phyloP scores from a whole-genome alignment of 2,888 invertebrate species.

The Melangyna quadrimaculata region DNA sequence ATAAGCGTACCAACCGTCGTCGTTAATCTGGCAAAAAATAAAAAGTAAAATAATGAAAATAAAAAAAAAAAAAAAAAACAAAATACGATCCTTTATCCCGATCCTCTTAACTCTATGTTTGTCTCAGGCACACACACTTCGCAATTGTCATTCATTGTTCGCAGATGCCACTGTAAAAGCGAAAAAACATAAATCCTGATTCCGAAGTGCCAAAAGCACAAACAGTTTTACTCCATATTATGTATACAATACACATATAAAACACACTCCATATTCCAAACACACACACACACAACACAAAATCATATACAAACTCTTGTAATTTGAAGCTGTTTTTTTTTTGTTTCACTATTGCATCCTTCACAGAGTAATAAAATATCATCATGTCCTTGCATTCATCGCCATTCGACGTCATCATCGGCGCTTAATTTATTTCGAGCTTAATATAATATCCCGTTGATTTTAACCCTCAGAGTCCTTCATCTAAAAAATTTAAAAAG shows the following conservation, averaged over 20 bases:
- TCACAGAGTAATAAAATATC: slow-evolving; percentile 66
- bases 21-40: background rate
- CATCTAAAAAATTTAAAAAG: slow-evolving; percentile 18
- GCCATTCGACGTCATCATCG: slow-evolving; percentile 62
- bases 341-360: slow-evolving; percentile 26
- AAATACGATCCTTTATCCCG: slow-evolving; percentile 45
- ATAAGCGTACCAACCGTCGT: background rate
- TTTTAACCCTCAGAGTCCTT: slow-evolving; percentile 51
- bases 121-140: slow-evolving; percentile 38
- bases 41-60: background rate
- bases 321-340: slow-evolving; percentile 8
- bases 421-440: slow-evolving; percentile 64
- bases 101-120: slow-evolving; percentile 62
- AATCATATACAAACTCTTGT: background rate
- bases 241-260: background rate
- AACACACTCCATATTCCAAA: background rate
- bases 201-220: slow-evolving; percentile 70
- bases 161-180: slow-evolving; percentile 53
- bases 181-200: slow-evolving; percentile 69
- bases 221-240: slow-evolving; percentile 45
- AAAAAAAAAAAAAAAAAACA: background rate
- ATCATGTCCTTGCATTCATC: slow-evolving; percentile 64
- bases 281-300: background rate
- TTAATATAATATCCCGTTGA: slow-evolving; percentile 66
- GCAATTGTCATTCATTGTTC: slow-evolving; percentile 66